Base-by-base conservation (phyloP, 2,113 vertebrate species). In the Amblyornis subalaris region DNA sequence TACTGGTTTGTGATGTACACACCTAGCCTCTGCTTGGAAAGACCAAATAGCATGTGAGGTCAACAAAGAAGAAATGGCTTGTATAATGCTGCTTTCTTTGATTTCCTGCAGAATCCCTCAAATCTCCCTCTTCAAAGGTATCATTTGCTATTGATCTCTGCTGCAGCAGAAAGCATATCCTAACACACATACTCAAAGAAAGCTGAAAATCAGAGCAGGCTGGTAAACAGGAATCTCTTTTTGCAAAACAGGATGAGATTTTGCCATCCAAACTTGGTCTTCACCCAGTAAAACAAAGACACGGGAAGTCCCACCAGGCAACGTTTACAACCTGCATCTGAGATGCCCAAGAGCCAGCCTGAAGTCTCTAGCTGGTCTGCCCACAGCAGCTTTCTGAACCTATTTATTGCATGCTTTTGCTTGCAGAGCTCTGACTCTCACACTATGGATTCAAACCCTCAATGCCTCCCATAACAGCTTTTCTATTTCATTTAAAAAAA, bases 71-170 rank as follows among this genome's bases (percentile, higher is more conserved):
- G 66, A 48, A 92, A 90, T 72, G 16, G 19, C 36, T 93, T 75
- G 15, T 72, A 51, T 90, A 89, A 89, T 58, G 50, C 18, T 71
- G 26, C 94, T 94, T 90, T 60, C 66, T 96, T 75, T 89, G 67
- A 82, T 95, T 97, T 96, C 53, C 69, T 77, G 26, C 44, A 78
- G 61, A 96, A 92, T 94, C 64, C 18, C n/a, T 95, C 77, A 95
- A 96, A 96, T 95, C n/a, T 35, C 19, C 5, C 25, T 69, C 82
- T 96, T 96, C 87, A 94, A 78, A 94, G 53, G 42, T 64, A 85
- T 58, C 10, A 70, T 73, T 96, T 90, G 10, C 28, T 90, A 93
- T 84, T 95, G 84, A 96, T 96, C 61, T 94, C 82, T 90, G 51
- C 57, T 93, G 64, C 57, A 95, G 31, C 47, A 72, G 57, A 89